Evolutionary conservation across 2,888 invertebrate species (phyloP).

Genomic region (Lamproptera curius): DNA sequence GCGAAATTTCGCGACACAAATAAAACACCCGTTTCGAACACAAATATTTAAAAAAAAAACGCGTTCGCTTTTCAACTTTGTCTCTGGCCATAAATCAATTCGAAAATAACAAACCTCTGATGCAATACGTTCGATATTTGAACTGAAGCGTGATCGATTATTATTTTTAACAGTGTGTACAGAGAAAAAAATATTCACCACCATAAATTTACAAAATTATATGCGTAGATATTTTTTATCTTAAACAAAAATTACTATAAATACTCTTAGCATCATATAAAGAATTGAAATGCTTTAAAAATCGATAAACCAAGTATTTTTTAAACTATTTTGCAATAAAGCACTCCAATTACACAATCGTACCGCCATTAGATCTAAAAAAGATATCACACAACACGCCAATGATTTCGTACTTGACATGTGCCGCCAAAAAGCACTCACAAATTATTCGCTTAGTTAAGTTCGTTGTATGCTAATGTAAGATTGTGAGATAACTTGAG

Average conservation of each 20-base stretch:
- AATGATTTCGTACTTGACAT: slow-evolving; percentile 59
- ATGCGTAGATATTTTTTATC: too few relatives aligned
- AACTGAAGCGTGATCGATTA: slow-evolving; percentile 63
- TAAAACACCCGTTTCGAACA: slow-evolving; percentile 73
- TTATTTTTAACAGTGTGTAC: too few relatives aligned
- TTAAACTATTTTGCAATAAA: slow-evolving; percentile 2
- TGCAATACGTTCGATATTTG: slow-evolving; percentile 57
- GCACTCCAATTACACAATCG: slow-evolving; percentile 2
- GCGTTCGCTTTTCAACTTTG: slow-evolving; percentile 61
- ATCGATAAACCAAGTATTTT: too few relatives aligned
- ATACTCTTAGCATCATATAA: too few relatives aligned
- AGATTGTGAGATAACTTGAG: slow-evolving; percentile 55
- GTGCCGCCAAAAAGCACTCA: slow-evolving; percentile 42
- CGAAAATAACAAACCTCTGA: slow-evolving; percentile 60
- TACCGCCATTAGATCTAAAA: slow-evolving; percentile 39
- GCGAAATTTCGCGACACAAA: slow-evolving; percentile 71
- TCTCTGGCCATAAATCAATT: slow-evolving; percentile 72
- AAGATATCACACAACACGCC: slow-evolving; percentile 45
- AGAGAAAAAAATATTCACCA: too few relatives aligned
- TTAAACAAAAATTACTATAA: too few relatives aligned
- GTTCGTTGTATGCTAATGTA: slow-evolving; percentile 48
- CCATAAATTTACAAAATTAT: too few relatives aligned
- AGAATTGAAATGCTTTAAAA: too few relatives aligned
- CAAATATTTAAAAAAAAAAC: slow-evolving; percentile 68
- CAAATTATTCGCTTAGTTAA: slow-evolving; percentile 65